Base-by-base conservation (phyloP, 2,797 vertebrate species). In the Gymnodraco acuticeps region DNA sequence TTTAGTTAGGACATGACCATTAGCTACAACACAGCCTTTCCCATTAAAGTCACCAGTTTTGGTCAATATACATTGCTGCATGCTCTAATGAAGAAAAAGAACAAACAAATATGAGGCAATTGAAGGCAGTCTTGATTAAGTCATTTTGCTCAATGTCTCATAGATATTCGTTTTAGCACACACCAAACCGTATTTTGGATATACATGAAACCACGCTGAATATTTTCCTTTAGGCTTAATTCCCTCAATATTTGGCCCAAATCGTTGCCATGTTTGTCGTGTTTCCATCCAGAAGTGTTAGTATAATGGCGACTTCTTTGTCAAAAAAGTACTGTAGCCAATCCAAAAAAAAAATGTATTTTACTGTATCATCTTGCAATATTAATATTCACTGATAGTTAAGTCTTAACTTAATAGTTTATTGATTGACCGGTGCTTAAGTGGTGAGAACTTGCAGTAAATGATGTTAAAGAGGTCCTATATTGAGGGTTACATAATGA, bases 401-500 rank as follows among this genome's bases (percentile, higher is more conserved):
- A 61, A 50, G 42, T 45, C 45, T 65, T 66, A 7, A 12, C 13
- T 51, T 45, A 73, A 70, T 64, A 70, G 33, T n/a, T 31, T 19
- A 61, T 64, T 9, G 58, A 45, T 20, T 54, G 33, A 73, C 41
- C 55, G 60, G 54, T 54, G 55, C 65, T 77, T 52, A 16, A 76
- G 61, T 46, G 50, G 8, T 19, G 4, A 46, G 74, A 74, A 52
- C 16, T 41, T 80, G 69, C 69, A 78, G 20, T 48, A 60, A 9
- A 2, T 66, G 53, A 78, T 81, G 56, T 75, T 64, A 60, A 58
- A 64, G 12, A 46, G 23, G 17, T 4, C 33, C 51, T 59, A 61
- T 68, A 71, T 67, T 75, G 43, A 82, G 73, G 50, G 70, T 81
- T 82, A 81, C 61, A 70, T 87, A 64, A 75, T 64, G 67, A 46